Evolutionary conservation across 2,113 vertebrate genomes (phyloP).

Genomic region (Tichodroma muraria): DNA sequence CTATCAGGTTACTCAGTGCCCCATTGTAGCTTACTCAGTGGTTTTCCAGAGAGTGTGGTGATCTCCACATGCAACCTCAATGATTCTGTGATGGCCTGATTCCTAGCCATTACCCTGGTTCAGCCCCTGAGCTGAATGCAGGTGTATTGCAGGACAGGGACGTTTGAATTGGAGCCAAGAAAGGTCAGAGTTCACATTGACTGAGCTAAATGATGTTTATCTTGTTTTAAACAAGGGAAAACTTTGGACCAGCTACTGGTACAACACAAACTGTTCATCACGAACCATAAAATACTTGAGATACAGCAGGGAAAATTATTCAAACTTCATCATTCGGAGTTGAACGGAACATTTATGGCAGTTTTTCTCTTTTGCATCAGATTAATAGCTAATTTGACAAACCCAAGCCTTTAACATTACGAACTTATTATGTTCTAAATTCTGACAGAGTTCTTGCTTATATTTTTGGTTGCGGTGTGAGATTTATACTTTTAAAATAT

Average conservation of each 20-base stretch:
- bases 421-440: background rate
- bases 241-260: background rate
- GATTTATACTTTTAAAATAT: background rate
- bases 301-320: background rate
- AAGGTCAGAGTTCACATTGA: background rate
- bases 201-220: background rate
- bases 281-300: background rate
- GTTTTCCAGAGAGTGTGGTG: background rate
- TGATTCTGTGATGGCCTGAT: rapidly evolving
- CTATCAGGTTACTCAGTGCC: background rate
- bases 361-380: background rate
- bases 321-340: background rate
- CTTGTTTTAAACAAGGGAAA: background rate
- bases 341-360: background rate
- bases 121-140: background rate
- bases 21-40: background rate
- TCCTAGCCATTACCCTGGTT: background rate
- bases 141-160: background rate
- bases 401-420: background rate
- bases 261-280: background rate
- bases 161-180: background rate
- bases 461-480: background rate
- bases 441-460: background rate
- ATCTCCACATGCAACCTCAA: background rate
- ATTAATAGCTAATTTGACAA: background rate